Conservation (phyloP, 2,113 vertebrate species). For the Thryonomys swinderianus region DNA sequence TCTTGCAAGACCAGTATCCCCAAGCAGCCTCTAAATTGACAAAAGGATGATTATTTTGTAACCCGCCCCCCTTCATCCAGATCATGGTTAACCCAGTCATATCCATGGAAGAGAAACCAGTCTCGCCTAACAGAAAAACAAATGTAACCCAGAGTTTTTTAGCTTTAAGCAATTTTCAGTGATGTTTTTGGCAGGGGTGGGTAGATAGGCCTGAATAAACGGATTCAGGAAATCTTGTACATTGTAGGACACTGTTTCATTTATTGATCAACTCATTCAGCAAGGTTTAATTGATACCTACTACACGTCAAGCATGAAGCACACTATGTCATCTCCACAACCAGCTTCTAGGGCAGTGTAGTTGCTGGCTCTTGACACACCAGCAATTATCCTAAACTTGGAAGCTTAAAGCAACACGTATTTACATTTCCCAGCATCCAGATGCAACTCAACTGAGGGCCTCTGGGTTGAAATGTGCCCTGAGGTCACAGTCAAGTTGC, state of each 20-base stretch:
- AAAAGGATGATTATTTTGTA: slow-evolving; percentile 56
- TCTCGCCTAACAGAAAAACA: slow-evolving; percentile 62
- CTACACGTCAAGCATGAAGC: background rate
- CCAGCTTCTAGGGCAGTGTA: background rate
- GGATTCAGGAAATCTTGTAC: background rate
- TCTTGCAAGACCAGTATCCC: background rate
- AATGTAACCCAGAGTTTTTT: slow-evolving; percentile 25
- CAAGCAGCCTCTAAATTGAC: background rate
- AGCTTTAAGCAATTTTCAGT: slow-evolving; percentile 29
- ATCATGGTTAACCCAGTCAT: background rate
- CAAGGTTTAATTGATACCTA: background rate
- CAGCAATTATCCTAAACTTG: background rate
- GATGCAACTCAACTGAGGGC: background rate
- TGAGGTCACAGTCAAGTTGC: background rate
- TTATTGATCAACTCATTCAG: background rate
- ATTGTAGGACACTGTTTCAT: background rate
- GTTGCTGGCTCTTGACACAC: background rate
- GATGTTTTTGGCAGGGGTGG: background rate
- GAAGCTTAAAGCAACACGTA: background rate
- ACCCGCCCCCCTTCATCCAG: slow-evolving; percentile 33
- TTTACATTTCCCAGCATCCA: background rate
- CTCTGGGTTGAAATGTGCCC: background rate
- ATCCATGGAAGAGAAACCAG: slow-evolving; percentile 34
- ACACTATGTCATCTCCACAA: background rate
- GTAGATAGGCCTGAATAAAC: background rate